Conservation (phyloP, 2,113 vertebrate genomes). For the Syrmaticus mikado region DNA sequence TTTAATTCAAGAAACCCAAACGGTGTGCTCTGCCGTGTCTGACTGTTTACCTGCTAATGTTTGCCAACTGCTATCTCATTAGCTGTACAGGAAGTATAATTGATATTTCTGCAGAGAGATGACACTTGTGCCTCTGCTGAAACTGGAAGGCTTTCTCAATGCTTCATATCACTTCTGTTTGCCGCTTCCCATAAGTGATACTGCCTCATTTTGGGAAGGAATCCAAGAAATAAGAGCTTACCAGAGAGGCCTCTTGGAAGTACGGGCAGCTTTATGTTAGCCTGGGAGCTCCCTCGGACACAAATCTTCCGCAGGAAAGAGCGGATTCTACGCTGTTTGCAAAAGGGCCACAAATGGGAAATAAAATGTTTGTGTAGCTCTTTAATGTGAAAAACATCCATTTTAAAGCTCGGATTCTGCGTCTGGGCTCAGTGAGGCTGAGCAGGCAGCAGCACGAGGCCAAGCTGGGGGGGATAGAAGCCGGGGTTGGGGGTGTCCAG, state of each 20-base stretch:
- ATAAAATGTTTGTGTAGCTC: conserved; percentile 64
- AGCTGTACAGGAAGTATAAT: conserved; percentile 66
- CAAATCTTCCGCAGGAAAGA: conserved; percentile 64
- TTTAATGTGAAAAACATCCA: conserved; percentile 68
- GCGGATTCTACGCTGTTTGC: conserved; percentile 66
- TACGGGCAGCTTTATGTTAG: conserved; percentile 69
- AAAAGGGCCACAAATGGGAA: conserved; percentile 63
- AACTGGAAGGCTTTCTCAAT: conserved; percentile 27
- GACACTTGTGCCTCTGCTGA: conserved; percentile 58
- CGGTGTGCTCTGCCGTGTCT: conserved; percentile 30
- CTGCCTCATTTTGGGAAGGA: conserved; percentile 58
- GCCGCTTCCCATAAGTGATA: conserved; percentile 52
- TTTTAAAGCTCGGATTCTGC: neutral
- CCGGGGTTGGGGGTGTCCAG: too few species aligned
- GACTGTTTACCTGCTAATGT: conserved; percentile 67
- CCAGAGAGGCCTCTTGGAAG: conserved; percentile 70
- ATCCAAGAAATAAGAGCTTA: conserved; percentile 71
- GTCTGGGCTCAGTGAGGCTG: neutral
- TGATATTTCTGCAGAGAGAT: conserved; percentile 68
- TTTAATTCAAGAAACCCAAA: neutral
- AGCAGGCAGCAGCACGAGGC: neutral
- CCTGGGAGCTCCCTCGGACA: conserved; percentile 65
- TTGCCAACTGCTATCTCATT: conserved; percentile 70
- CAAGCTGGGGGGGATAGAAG: neutral
- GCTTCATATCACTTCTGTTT: conserved; percentile 25